Conservation (phyloP, 2,113 vertebrate species). For the Nesoenas mayeri region DNA sequence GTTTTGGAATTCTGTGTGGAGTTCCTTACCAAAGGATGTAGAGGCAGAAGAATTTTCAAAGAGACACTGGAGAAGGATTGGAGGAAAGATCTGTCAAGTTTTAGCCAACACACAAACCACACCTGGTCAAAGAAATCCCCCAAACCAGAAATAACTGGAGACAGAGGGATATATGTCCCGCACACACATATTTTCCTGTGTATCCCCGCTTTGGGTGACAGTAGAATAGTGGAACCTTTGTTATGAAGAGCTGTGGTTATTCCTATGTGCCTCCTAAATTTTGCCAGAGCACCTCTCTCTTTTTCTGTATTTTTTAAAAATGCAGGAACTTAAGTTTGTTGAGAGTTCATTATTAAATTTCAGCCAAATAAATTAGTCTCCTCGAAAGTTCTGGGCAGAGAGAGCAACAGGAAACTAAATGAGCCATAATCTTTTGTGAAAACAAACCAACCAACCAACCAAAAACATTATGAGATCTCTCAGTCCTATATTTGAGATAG, state of each 20-base stretch:
- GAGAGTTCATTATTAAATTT: neutral
- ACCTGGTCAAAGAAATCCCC: neutral
- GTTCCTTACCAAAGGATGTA: neutral
- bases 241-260: neutral
- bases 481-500: neutral
- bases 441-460: neutral
- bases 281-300: neutral
- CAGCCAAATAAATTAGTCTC: accelerated
- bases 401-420: neutral
- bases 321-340: neutral
- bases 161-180: neutral
- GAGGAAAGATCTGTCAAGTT: neutral
- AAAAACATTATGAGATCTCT: neutral
- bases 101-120: neutral
- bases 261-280: neutral
- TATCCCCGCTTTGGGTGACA: neutral
- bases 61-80: neutral
- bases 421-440: neutral
- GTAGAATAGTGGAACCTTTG: neutral
- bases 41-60: neutral
- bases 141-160: neutral
- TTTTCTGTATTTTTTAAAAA: neutral
- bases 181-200: neutral
- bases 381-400: neutral
- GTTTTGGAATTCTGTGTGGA: neutral